A percentile compares a stretch with the other conserved stretches of the same genome.
These are phyloP conservation scores for Apus apus DNA, from an alignment of 2,113 vertebrate genomes.

Conservation along the genomic window DNA sequence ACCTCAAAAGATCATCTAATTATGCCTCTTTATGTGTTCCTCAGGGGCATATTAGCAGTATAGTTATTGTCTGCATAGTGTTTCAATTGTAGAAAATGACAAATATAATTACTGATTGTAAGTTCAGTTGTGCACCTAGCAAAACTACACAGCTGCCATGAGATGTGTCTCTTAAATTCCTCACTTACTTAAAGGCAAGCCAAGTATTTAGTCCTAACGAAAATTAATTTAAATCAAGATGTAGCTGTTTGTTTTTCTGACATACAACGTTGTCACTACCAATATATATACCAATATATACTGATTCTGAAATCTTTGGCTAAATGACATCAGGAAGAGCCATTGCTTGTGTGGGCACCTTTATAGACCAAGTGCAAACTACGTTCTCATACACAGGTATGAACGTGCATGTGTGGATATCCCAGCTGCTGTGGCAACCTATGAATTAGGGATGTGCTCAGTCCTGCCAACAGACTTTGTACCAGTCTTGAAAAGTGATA, in stretches of 20 bases:
- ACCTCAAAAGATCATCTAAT: too few relatives aligned
- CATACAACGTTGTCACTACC: background rate
- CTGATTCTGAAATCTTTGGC: background rate
- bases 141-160: background rate
- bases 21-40: background rate
- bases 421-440: background rate
- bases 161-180: background rate
- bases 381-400: background rate
- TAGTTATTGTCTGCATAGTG: background rate
- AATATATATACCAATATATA: background rate
- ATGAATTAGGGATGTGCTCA: background rate
- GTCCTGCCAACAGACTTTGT: background rate
- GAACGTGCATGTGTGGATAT: background rate
- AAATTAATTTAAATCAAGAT: background rate
- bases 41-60: background rate
- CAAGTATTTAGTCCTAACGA: background rate
- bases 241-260: background rate
- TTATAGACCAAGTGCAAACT: background rate
- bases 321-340: background rate
- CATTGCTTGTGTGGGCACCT: background rate
- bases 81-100: conserved; percentile 3
- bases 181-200: background rate
- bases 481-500: background rate
- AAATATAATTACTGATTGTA: background rate
- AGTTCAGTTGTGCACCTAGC: background rate